Percentiles rank a stretch among this genome's conserved stretches.
Evolutionary conservation across 92 coral and sea anemone genomes (phyloP).

Genomic region (Palythoa grandis): DNA sequence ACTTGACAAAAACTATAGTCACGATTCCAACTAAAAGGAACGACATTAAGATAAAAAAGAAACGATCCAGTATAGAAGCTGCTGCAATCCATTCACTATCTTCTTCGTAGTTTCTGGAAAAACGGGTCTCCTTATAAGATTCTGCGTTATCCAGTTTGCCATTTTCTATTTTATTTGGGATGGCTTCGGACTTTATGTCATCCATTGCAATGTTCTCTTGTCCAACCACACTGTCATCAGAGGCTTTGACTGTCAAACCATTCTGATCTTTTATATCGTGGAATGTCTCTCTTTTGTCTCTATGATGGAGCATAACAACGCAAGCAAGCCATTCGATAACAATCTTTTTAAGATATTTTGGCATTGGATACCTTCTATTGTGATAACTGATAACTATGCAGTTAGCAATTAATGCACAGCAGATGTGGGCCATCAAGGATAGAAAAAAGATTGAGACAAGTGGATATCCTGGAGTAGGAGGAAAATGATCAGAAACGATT

Average conservation of each 20-base stretch:
- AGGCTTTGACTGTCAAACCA: too few relatives aligned
- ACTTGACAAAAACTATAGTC: too few relatives aligned
- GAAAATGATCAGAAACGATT: not conserved
- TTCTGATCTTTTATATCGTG: too few relatives aligned
- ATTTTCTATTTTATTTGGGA: too few relatives aligned
- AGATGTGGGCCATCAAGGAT: not conserved
- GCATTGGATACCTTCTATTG: not conserved
- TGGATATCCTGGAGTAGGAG: conserved; percentile 12
- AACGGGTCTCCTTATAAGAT: too few relatives aligned
- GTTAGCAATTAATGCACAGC: conserved; percentile 3
- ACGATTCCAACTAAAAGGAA: not conserved
- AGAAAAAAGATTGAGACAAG: conserved; percentile 15
- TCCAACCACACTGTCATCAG: too few relatives aligned
- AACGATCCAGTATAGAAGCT: not conserved
- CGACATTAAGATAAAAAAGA: not conserved
- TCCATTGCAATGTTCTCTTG: too few relatives aligned
- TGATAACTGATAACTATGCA: not conserved
- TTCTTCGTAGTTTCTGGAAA: not conserved
- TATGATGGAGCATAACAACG: too few relatives aligned
- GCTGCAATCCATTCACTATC: not conserved
- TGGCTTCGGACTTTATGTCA: not conserved
- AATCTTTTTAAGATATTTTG: too few relatives aligned
- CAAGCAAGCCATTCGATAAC: too few relatives aligned
- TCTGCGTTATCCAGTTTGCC: not conserved
- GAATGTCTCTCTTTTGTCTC: not conserved